Evolutionary conservation across 2,888 invertebrate species (phyloP), one percentile per base, ranked within the genome.

Genomic region (Archips crataeganus): DNA sequence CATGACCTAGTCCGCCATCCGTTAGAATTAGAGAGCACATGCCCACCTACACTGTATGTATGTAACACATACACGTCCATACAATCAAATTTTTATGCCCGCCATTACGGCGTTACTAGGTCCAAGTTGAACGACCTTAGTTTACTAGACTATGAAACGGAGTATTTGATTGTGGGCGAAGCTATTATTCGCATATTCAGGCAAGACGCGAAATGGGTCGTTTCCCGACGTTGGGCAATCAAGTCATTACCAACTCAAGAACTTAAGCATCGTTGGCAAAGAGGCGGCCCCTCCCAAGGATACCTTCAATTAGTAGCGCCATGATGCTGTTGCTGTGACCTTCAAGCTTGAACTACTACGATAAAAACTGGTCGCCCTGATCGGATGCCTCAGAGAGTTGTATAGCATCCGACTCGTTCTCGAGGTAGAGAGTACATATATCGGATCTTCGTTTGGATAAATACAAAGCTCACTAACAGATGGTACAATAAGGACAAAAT

Each of bases 101-200:
- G 61, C 34, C 66, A 67, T 71, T 71, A 66, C 42, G 13, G 47
- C 65, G 68, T 73, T 64, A 69, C 68, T 73, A 64, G 68, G 68
- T 69, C 68, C 63, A 47, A n/a, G 59, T 69, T 73, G 68, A 73
- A 68, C 51, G 73, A 68, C 73, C 73, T 73, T 59, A 69, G 63
- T 59, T 64, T 63, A 68, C 32, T 34, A 64, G 57, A 54, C 57
- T 34, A 45, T 45, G 45, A 68, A 62, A 62, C 61, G 67, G 10
- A 54, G 32, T 57, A 57, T 23, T 32, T 54, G 54, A 61, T 54
- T 11, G 72, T 67, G 67, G 67, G 72, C 45, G 67, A 57, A 34
- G 13, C 62, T 6, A 23, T 32, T 23, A 8, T 47, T 47, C 47
- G 47, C 47, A 63, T 11, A 11, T 11, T 15, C 11, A 63, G 6